phyloP scores from a whole-genome alignment of 2,888 invertebrate genomes.

The Lamproptera curius region DNA sequence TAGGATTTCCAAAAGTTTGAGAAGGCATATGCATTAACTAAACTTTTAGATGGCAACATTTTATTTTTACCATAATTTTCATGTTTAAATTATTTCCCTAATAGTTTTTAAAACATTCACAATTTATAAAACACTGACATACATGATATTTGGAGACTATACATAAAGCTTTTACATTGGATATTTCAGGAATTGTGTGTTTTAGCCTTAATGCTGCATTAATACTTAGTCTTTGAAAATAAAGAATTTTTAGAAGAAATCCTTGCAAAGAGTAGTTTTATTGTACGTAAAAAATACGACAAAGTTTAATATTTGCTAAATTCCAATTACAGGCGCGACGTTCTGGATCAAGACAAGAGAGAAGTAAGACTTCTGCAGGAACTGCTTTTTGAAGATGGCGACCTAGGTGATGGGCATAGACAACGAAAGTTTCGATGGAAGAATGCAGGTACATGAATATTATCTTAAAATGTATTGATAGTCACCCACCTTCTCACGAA shows the following conservation, averaged over 20 bases:
- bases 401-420: constrained; percentile 87
- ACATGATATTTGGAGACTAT: not conserved
- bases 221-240: too few relatives aligned
- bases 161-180: not conserved
- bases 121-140: not conserved
- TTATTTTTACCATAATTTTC: too few relatives aligned
- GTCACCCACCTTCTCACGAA: too few relatives aligned
- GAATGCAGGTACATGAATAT: constrained; percentile 84
- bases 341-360: constrained; percentile 92
- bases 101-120: too few relatives aligned
- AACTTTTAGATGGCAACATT: too few relatives aligned
- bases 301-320: not conserved
- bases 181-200: not conserved
- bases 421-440: constrained; percentile 92
- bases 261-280: not conserved
- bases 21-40: too few relatives aligned
- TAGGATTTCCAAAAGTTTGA: too few relatives aligned
- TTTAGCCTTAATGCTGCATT: too few relatives aligned
- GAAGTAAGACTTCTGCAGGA: constrained; percentile 92
- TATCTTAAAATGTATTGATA: too few relatives aligned
- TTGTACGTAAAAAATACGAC: not conserved
- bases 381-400: constrained; percentile 92
- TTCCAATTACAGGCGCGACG: constrained; percentile 81
- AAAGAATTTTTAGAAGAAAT: not conserved
- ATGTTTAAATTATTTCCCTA: too few relatives aligned